These are phyloP conservation scores for Hyles vespertilio DNA, from an alignment of 1,140 invertebrate species.

Conservation along the genomic window DNA sequence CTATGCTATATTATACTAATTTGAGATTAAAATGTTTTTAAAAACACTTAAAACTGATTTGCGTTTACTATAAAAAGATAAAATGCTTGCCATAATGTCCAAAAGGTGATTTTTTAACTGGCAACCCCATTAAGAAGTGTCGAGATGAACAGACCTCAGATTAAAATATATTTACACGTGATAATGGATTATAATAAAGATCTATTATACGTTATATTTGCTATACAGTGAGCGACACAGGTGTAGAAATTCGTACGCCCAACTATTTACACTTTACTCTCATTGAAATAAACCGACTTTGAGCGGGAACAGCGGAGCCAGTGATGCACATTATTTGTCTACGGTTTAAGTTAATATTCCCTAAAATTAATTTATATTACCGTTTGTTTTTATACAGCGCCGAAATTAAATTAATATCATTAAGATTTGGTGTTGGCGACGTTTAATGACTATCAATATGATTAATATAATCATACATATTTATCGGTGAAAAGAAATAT, in stretches of 20 bases:
- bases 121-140: background rate
- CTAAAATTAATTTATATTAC: no score
- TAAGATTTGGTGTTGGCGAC: background rate
- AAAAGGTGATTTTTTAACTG: conserved; percentile 4
- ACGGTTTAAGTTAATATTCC: no score
- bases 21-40: no score
- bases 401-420: no score
- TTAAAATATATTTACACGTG: conserved; percentile 15
- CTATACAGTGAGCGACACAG: conserved; percentile 71
- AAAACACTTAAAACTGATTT: no score
- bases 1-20: no score
- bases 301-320: background rate
- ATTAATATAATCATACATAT: background rate
- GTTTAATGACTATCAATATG: background rate
- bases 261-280: conserved; percentile 42
- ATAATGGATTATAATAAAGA: background rate
- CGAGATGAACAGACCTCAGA: no score
- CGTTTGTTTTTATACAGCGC: no score
- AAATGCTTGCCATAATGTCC: no score
- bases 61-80: no score
- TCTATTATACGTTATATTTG: conserved; percentile 1
- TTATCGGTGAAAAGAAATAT: background rate
- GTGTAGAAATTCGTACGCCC: conserved; percentile 59
- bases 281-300: conserved; percentile 6
- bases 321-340: no score